Evolutionary conservation across 2,888 invertebrate species (phyloP).

Genomic region (Cheilosia impressa): DNA sequence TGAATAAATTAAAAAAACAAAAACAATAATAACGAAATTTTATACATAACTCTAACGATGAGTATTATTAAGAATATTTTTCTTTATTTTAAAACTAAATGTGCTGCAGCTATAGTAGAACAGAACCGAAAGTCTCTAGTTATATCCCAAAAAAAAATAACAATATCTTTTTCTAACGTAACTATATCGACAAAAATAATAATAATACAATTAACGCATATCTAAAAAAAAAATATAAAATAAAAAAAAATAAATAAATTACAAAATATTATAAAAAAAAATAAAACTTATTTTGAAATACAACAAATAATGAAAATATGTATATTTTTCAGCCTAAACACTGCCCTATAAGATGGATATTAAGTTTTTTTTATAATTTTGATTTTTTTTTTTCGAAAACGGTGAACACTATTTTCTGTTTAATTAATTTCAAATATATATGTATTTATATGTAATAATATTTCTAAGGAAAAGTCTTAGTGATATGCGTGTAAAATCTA

Average conservation of each 20-base stretch:
- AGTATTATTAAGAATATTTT: slow-evolving; percentile 7
- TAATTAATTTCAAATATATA: not conserved
- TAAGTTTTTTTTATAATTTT: slow-evolving; percentile 17
- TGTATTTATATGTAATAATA: not conserved
- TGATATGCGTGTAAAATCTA: slow-evolving; percentile 21
- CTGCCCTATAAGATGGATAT: slow-evolving; percentile 54
- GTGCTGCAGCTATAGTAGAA: slow-evolving; percentile 35
- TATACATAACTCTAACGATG: not conserved
- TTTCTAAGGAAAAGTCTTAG: slow-evolving; percentile 1
- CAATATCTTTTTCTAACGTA: slow-evolving; percentile 40
- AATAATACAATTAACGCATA: slow-evolving; percentile 42
- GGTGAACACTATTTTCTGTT: slow-evolving; percentile 6
- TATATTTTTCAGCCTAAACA: slow-evolving; percentile 57
- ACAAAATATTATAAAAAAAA: not conserved
- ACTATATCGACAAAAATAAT: slow-evolving; percentile 25
- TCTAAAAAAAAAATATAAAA: slow-evolving; percentile 23
- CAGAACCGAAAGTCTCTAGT: slow-evolving; percentile 5
- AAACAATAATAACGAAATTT: slow-evolving; percentile 3
- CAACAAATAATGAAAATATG: slow-evolving; percentile 9
- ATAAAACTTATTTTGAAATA: slow-evolving; percentile 22
- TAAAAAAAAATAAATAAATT: slow-evolving; percentile 12
- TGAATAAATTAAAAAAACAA: not conserved
- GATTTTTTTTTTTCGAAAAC: not conserved
- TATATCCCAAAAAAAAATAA: slow-evolving; percentile 4
- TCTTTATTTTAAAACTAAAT: slow-evolving; percentile 23